Percentiles rank a stretch among this genome's conserved stretches.
Conservation (phyloP, 2,113 vertebrate species). For the Coptodon rendalli region DNA sequence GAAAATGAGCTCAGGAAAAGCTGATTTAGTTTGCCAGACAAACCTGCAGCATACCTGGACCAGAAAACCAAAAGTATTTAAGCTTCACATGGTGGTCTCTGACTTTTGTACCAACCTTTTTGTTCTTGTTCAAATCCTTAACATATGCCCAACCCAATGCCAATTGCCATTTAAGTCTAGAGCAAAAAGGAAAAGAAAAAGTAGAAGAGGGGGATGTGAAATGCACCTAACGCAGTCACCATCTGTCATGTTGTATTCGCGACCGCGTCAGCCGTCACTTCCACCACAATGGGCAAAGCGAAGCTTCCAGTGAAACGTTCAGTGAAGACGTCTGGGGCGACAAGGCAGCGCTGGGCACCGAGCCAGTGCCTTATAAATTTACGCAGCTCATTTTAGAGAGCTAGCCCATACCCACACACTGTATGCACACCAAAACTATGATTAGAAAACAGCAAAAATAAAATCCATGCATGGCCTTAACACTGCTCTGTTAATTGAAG, state of each 20-base stretch:
- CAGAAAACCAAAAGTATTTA: background rate
- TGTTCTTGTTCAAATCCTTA: background rate
- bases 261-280: background rate
- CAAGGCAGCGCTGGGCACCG: conserved; percentile 7
- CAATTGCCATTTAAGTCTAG: background rate
- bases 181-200: background rate
- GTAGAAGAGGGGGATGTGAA: background rate
- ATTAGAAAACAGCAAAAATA: background rate
- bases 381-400: conserved; percentile 30
- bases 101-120: background rate
- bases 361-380: conserved; percentile 33
- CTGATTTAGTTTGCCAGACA: conserved; percentile 12
- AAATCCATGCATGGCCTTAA: background rate
- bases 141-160: conserved; percentile 5
- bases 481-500: background rate
- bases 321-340: conserved; percentile 36
- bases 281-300: conserved; percentile 5
- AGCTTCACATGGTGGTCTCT: background rate
- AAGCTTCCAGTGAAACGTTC: conserved; percentile 13
- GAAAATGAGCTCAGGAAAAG: conserved; percentile 22
- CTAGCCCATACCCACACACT: background rate
- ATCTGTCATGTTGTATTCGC: conserved; percentile 21
- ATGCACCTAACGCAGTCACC: conserved; percentile 26
- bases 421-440: background rate
- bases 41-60: conserved; percentile 36